Evolutionary conservation across 2,888 invertebrate genomes (phyloP), one percentile per base, ranked within the genome.

Genomic region (Thumatha senex): DNA sequence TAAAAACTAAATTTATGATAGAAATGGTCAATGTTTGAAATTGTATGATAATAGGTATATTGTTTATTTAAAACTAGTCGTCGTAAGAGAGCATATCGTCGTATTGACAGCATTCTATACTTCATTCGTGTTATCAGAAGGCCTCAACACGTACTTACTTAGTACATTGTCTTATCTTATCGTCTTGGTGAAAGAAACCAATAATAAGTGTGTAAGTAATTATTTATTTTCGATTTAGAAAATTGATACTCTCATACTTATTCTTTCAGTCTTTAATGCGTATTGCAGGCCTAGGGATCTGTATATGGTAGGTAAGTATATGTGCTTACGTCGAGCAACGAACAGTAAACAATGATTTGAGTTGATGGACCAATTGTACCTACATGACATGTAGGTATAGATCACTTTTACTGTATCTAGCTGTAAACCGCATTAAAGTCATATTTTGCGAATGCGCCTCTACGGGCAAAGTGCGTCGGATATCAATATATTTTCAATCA

Each of bases 81-180:
- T 60, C 65, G 56, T 72, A 69, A 79, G 77, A 82, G 78, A 76
- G 74, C 78, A 78, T 79, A 74, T 83, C 81, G 82, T 79, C 77
- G 78, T 84, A 88, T 86, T 83, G 84, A 85, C 86, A 80, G 78
- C 76, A 76, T 74, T 80, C 74, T 77, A 79, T 75, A 76, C 77
- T 80, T 86, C 74, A 82, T 72, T 69, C 71, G 70, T 70, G 78
- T 84, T 89, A 90, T 89, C 89, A 74, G 62, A 73, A 76, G 78
- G 70, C 78, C 74, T 70, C 74, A 74, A 73, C 78, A 77, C 78
- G 75, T 80, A 70, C 10, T 31, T 10, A 8, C 31, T 8, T 10
- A 8, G 69, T 82, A 85, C 82, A 85, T 86, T 77, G 82, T 80
- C 79, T 88, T 89, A 89, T 89, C 89, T 89, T 86, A 89, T 89